Evolutionary conservation across 2,888 invertebrate genomes (phyloP), one percentile per base, ranked within the genome.

Genomic region (Dryocosmus kuriphilus): DNA sequence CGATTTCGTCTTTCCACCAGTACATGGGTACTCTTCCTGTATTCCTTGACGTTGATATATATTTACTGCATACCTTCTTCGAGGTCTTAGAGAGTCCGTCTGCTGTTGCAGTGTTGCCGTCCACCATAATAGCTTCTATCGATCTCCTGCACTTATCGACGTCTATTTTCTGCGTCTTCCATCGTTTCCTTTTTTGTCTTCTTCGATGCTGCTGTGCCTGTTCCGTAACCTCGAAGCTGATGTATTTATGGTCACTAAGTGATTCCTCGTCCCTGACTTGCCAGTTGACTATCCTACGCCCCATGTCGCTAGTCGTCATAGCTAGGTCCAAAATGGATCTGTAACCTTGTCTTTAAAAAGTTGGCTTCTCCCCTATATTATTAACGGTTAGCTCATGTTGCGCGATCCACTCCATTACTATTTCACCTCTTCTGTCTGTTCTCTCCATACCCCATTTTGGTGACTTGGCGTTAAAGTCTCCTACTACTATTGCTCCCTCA

Each of bases 281-380:
- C 81, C 81, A 82, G 30, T 75, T 55, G 41, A 22, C 30, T 24
- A 73, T 73, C 30, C 19, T 60, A 14, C 75, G 63, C 55, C 16
- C 41, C 7, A 79, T 76, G 27, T 79, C 63, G 8, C 55, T 65
- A 11, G 81, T 79, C 2, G 79, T 51, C 32, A 82, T 55, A 1
- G 82, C 82, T 27, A 83, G 78, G 77, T 81, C 82, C 19, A 83
- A 22, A 14, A 82, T 82, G 4, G 82, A 81, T n/a, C n/a, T n/a
- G n/a, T n/a, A n/a, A n/a, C n/a, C n/a, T n/a, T n/a, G n/a, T n/a
- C n/a, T n/a, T n/a, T 61, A 6, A n/a, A 61, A 61, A 2, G 61
- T 61, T 61, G 61, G 61, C 11, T 11, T 30, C 19, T 11, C 9
- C 27, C 61, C 61, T n/a, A 19, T 30, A n/a, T 61, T 61, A 11